Conservation (phyloP, 2,797 vertebrate species). For the Halcyon smyrnensis region DNA sequence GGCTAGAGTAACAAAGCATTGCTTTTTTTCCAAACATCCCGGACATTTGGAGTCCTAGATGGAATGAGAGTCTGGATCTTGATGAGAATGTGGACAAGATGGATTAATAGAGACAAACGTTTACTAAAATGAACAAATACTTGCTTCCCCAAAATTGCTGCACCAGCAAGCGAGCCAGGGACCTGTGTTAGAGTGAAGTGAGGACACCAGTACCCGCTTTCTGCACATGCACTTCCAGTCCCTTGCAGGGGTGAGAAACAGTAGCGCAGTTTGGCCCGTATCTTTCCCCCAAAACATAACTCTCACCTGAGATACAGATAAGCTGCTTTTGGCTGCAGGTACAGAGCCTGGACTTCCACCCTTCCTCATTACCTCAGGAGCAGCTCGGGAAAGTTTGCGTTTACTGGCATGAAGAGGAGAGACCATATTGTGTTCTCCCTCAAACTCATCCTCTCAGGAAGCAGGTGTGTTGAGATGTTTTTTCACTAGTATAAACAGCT, state of each 20-base stretch:
- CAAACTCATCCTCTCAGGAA: background rate
- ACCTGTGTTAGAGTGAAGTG: background rate
- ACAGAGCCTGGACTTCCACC: background rate
- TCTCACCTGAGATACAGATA: background rate
- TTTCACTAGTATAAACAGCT: background rate
- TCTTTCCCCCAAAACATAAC: background rate
- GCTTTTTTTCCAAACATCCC: background rate
- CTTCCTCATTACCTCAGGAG: background rate
- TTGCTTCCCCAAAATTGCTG: background rate
- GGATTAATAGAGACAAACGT: background rate
- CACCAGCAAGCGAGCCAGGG: background rate
- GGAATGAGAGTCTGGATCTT: background rate
- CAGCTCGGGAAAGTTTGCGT: background rate
- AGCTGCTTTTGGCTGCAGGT: background rate
- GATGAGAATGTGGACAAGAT: background rate
- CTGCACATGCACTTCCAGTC: background rate
- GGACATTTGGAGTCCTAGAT: background rate
- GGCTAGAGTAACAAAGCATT: background rate
- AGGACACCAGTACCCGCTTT: background rate
- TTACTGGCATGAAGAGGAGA: background rate
- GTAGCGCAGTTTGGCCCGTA: background rate
- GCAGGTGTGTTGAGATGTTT: background rate
- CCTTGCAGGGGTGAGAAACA: background rate
- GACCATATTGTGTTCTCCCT: background rate
- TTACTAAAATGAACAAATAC: conserved; percentile 15